Conservation (phyloP, 1,140 invertebrate genomes). For the Atta cephalotes region DNA sequence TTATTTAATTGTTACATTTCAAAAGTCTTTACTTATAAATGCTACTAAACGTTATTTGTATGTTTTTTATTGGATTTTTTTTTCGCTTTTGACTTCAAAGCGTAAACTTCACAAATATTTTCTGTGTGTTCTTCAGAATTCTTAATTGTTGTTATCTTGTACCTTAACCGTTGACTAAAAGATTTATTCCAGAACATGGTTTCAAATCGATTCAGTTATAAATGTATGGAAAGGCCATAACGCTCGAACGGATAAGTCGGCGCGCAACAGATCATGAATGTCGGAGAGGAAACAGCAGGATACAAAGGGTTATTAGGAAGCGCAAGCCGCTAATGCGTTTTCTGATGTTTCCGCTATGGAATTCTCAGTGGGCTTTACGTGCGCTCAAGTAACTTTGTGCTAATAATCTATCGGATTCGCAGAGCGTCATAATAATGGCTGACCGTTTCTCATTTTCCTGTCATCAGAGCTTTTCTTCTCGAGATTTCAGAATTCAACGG, state of each 20-base stretch:
- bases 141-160: neutral
- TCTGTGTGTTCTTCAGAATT: neutral
- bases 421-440: conserved; percentile 29
- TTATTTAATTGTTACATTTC: neutral
- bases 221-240: neutral
- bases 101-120: conserved; percentile 16
- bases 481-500: conserved; percentile 28
- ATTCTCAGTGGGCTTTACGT: conserved; percentile 25
- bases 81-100: neutral
- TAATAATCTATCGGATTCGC: conserved; percentile 56
- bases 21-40: neutral
- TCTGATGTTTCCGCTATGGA: conserved; percentile 39
- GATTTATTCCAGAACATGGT: neutral
- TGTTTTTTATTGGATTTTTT: neutral
- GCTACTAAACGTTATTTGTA: neutral
- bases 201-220: neutral
- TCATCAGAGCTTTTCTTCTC: conserved; percentile 23
- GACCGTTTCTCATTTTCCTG: conserved; percentile 48
- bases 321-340: conserved; percentile 49
- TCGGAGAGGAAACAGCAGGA: neutral
- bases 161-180: too few relatives aligned
- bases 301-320: conserved; percentile 39
- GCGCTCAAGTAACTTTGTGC: conserved; percentile 46
- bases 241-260: conserved; percentile 5
- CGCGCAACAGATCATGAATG: conserved; percentile 31